Evolutionary conservation across 1,140 invertebrate species (phyloP).

Genomic region (Palaemon carinicauda): DNA sequence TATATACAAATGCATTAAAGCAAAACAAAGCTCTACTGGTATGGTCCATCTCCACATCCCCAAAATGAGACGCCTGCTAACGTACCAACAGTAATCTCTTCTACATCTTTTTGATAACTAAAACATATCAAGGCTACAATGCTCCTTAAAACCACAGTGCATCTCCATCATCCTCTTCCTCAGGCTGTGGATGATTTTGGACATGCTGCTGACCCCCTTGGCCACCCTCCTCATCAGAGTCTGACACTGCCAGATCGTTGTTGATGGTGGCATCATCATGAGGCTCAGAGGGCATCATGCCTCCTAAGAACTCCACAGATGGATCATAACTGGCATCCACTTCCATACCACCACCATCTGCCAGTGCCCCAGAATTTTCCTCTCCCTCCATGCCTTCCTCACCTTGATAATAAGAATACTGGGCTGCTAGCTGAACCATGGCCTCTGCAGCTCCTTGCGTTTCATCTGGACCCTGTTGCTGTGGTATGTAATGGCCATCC

Average conservation of each 20-base stretch:
- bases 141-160: conserved; percentile 31
- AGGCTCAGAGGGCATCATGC: conserved; percentile 54
- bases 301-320: conserved; percentile 67
- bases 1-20: no score
- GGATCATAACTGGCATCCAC: conserved; percentile 88
- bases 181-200: conserved; percentile 10
- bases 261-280: conserved; percentile 59
- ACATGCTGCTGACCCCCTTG: background rate
- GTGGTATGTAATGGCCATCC: conserved; percentile 14
- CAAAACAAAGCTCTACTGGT: no score
- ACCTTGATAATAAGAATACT: conserved; percentile 48
- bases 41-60: no score
- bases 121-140: no score
- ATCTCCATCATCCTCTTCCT: conserved; percentile 41
- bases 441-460: conserved; percentile 84
- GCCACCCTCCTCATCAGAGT: conserved; percentile 64
- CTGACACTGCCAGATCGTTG: conserved; percentile 66
- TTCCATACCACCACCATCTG: conserved; percentile 64
- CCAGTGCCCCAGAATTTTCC: conserved; percentile 38
- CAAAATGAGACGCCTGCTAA: no score
- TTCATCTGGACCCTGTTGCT: conserved; percentile 68
- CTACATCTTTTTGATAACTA: no score
- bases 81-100: no score
- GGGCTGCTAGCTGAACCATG: conserved; percentile 80
- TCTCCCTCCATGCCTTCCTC: conserved; percentile 33